These are phyloP conservation scores for Phallusia fumigata DNA, from an alignment of 23 tunicate genomes.

Conservation along the genomic window DNA sequence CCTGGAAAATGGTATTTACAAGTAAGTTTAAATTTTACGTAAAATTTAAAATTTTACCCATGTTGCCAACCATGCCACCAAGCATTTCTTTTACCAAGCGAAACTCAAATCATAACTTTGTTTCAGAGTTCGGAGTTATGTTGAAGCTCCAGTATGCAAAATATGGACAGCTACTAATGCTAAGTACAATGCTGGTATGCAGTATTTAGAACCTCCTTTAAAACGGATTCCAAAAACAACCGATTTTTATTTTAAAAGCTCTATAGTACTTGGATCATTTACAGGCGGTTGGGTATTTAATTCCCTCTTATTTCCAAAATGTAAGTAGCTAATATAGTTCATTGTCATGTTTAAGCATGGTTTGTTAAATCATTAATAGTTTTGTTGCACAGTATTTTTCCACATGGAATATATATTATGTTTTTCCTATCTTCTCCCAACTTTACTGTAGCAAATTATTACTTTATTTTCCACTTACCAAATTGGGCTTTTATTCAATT, in stretches of 20 bases:
- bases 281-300: background rate
- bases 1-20: background rate
- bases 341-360: no score
- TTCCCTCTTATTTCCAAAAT: background rate
- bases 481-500: no score
- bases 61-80: background rate
- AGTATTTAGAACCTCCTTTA: background rate
- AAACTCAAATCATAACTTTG: no score
- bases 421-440: no score
- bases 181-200: background rate
- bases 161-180: background rate
- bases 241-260: background rate
- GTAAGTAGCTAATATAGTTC: background rate
- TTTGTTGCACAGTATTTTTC: no score
- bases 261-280: background rate
- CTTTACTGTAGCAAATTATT: no score
- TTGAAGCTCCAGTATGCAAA: background rate
- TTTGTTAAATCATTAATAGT: no score
- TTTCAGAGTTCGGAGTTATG: background rate
- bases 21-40: background rate
- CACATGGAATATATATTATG: no score
- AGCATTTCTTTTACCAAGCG: no score
- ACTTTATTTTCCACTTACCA: no score
- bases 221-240: background rate
- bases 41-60: background rate